phyloP scores from a whole-genome alignment of 1,140 invertebrate species.

The Drosophila lowei region DNA sequence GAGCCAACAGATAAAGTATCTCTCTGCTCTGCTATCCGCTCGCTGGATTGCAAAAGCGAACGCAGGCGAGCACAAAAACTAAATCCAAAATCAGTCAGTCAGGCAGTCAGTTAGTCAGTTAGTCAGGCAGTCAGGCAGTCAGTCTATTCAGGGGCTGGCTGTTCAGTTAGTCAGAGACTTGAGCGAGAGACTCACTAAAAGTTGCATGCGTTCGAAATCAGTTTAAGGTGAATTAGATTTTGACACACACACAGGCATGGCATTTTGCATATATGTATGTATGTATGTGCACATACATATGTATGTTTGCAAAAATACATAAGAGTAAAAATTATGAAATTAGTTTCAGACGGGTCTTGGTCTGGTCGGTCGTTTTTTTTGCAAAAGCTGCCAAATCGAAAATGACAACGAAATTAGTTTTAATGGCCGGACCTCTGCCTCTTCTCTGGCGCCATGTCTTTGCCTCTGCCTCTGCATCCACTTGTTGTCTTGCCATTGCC shows the following conservation, averaged over 20 bases:
- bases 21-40: slow-evolving; percentile 5
- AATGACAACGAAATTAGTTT: slow-evolving; percentile 70
- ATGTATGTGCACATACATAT: slow-evolving; percentile 5
- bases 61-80: slow-evolving; percentile 41
- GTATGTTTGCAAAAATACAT: slow-evolving; percentile 26
- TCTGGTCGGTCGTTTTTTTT: slow-evolving; percentile 23
- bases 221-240: slow-evolving; percentile 82
- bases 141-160: slow-evolving; percentile 10
- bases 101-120: slow-evolving; percentile 42
- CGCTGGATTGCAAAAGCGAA: slow-evolving; percentile 18
- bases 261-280: slow-evolving; percentile 24
- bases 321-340: slow-evolving; percentile 65
- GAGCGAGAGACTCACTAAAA: slow-evolving; percentile 54
- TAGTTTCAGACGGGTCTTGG: slow-evolving; percentile 44
- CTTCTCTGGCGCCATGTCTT: slow-evolving; percentile 9
- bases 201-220: slow-evolving; percentile 78
- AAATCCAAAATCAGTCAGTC: slow-evolving; percentile 35
- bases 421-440: slow-evolving; percentile 45
- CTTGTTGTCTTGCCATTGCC: slow-evolving; percentile 6
- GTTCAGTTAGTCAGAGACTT: slow-evolving; percentile 1
- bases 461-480: not conserved
- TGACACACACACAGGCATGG: slow-evolving; percentile 50
- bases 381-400: slow-evolving; percentile 68
- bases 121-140: slow-evolving; percentile 17
- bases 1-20: slow-evolving; percentile 61